Evolutionary conservation across 2,113 vertebrate genomes (phyloP), one percentile per base, ranked within the genome.

Genomic region (Hypanus sabinus): DNA sequence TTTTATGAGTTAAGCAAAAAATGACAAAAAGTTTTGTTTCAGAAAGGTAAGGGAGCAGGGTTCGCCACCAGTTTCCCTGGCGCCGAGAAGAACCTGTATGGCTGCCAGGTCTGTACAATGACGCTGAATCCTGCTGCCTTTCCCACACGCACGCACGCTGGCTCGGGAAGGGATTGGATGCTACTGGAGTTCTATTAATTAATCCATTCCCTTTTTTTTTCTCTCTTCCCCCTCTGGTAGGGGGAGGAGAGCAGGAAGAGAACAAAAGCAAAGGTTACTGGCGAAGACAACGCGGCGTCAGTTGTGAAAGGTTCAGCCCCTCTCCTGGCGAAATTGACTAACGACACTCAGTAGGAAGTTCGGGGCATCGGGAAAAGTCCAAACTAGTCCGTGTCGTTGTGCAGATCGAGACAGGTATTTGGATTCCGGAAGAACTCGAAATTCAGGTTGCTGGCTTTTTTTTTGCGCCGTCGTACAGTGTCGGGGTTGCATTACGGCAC

Each of bases 341-440:
- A 9, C 12, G 12, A 12, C n/a, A 18, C 76, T 12, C 38, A 0
- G 46, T 14, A 83, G 79, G 38, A 46, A 83, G 85, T 6, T 0
- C 4, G 20, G 55, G 14, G 27, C 60, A 12, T 16, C 11, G 11
- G 55, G 55, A 60, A 55, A 60, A 87, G 27, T 87, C 83, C 55
- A 87, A 87, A 81, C 79, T 60, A 14, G 2, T 85, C 22, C n/a
- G 94, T 94, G 85, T 87, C 62, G 77, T 57, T 93, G n/a, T n/a
- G 70, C 96, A 97, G 68, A 75, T 96, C 94, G 94, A 94, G 94
- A 94, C 96, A 95, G 95, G 90, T 95, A 65, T 12, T 65, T 33
- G n/a, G 30, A 90, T 96, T 94, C 96, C 96, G 97, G 97, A 97
- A 97, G 96, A 96, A 96, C 95, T 95, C 94, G 96, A 94, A 94